A percentile compares a stretch with the other conserved stretches of the same genome.
phyloP scores from a whole-genome alignment of 2,797 vertebrate species.

The Etheostoma nigrum region DNA sequence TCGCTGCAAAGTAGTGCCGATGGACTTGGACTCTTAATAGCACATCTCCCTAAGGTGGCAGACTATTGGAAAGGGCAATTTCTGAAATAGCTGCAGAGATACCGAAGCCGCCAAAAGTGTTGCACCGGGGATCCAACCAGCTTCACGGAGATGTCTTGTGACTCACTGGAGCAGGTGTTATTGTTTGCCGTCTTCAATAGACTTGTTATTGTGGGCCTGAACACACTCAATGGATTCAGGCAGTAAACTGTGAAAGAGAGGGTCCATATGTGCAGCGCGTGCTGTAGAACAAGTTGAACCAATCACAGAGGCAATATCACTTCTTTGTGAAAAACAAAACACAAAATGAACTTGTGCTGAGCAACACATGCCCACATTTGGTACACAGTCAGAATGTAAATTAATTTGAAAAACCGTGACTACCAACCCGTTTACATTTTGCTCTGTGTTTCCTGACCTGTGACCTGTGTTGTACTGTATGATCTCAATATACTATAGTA shows the following conservation, averaged over 20 bases:
- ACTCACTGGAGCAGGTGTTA: conserved; percentile 68
- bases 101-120: conserved; percentile 34
- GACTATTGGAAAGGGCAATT: conserved; percentile 55
- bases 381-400: conserved; percentile 29
- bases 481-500: neutral
- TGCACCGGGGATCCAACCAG: conserved; percentile 48
- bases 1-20: conserved; percentile 46
- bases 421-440: neutral
- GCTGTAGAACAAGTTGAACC: conserved; percentile 17
- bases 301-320: conserved; percentile 18
- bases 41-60: conserved; percentile 36
- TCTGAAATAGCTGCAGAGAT: conserved; percentile 51
- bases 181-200: conserved; percentile 59
- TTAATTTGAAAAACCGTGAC: conserved; percentile 5
- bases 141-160: conserved; percentile 44
- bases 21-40: conserved; percentile 54
- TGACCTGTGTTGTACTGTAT: neutral
- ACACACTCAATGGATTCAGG: conserved; percentile 41
- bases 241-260: conserved; percentile 35
- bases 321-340: conserved; percentile 19
- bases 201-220: conserved; percentile 41
- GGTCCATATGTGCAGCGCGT: conserved; percentile 29
- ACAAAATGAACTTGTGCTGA: conserved; percentile 8
- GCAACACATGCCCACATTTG: conserved; percentile 6
- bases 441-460: neutral